Evolutionary conservation across 37 sponge, comb jelly and placozoan species (phyloP).

Genomic region (Spongilla lacustris): DNA sequence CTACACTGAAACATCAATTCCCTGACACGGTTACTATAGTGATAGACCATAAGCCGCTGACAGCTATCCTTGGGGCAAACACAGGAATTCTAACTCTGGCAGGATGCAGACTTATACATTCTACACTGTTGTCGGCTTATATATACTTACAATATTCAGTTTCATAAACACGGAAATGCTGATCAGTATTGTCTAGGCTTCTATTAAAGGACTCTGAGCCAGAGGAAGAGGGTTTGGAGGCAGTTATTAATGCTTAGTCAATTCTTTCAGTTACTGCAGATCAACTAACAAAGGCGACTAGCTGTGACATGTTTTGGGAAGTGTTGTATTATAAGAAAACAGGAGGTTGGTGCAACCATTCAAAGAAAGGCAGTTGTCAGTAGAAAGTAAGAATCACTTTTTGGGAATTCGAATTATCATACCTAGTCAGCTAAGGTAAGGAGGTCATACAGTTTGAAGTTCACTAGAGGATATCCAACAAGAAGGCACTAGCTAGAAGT

Average conservation of each 20-base stretch:
- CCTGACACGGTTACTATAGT: not conserved
- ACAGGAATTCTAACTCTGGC: conserved; percentile 35
- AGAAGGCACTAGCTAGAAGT: conserved; percentile 43
- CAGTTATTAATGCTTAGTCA: not conserved
- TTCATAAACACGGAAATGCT: conserved; percentile 56
- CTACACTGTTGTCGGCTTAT: conserved; percentile 32
- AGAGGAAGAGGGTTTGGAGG: not conserved
- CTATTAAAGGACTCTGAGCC: conserved; percentile 3
- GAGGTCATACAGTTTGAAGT: not conserved
- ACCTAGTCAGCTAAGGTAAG: not conserved
- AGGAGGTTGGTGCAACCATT: conserved; percentile 58
- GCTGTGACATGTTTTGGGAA: conserved; percentile 41
- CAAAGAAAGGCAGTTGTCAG: not conserved
- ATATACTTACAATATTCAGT: conserved; percentile 47
- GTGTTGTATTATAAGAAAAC: conserved; percentile 28
- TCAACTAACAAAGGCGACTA: conserved; percentile 15
- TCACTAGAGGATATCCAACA: not conserved
- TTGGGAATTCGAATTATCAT: conserved; percentile 58
- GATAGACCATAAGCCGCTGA: conserved; percentile 61
- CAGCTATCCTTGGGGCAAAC: conserved; percentile 43
- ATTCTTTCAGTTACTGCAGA: conserved; percentile 22
- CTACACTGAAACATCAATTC: too few species aligned
- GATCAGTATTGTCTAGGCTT: conserved; percentile 48
- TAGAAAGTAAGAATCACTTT: conserved; percentile 38
- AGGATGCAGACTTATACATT: conserved; percentile 40